Conservation (phyloP, 2,113 vertebrate genomes). For the Eptesicus fuscus region DNA sequence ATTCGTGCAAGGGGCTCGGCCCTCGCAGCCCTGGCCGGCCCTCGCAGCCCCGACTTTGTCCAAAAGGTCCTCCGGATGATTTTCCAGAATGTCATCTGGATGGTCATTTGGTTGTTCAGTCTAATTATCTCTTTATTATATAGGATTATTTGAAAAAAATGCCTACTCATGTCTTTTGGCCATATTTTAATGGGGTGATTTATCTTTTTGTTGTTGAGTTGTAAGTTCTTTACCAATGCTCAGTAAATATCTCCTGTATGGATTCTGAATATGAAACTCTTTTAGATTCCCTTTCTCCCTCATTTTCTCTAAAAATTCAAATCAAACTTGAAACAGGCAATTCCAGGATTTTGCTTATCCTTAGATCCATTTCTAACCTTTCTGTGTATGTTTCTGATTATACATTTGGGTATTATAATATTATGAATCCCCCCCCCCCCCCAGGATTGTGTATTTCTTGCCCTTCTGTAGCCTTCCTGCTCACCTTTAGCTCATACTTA, state of each 20-base stretch:
- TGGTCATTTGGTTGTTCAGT: no score
- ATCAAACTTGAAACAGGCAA: not conserved
- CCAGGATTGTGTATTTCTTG: accelerated
- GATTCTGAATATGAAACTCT: not conserved
- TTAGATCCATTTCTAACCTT: not conserved
- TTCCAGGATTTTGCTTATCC: not conserved
- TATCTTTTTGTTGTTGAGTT: not conserved
- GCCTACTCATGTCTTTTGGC: not conserved
- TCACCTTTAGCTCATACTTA: not conserved
- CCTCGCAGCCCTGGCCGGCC: no score
- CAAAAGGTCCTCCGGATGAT: no score
- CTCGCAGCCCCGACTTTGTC: no score
- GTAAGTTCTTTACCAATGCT: not conserved
- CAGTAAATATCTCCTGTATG: not conserved
- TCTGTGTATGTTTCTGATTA: not conserved
- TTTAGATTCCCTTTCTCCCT: not conserved
- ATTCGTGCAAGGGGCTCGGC: no score
- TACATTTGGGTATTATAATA: not conserved
- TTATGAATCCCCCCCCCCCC: not conserved
- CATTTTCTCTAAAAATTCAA: not conserved
- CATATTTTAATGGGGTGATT: not conserved
- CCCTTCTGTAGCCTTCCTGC: not conserved
- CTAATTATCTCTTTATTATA: no score
- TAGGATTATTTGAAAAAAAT: not conserved
- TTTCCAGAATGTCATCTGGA: no score